Percentiles rank a stretch among this genome's conserved stretches.
Conservation (phyloP, 1,140 invertebrate genomes). For the Brachystomella parvula region DNA sequence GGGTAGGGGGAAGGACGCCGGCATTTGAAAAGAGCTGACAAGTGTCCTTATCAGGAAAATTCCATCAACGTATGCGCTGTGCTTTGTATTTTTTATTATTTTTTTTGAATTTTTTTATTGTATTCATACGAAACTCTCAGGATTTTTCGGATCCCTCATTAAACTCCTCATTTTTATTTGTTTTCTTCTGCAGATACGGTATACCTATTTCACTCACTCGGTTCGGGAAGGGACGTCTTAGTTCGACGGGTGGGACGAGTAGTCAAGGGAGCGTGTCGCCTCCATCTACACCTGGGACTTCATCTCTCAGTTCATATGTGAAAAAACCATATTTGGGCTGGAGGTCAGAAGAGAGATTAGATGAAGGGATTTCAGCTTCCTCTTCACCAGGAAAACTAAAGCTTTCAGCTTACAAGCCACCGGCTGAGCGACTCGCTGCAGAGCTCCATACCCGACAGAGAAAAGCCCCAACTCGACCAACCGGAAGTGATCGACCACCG, state of each 20-base stretch:
- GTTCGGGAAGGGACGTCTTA: constrained; percentile 31
- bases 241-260: constrained; percentile 18
- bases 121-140: too few species aligned
- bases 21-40: too few species aligned
- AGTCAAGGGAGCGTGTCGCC: constrained; percentile 50
- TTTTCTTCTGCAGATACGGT: constrained; percentile 30
- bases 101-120: too few species aligned
- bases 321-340: constrained; percentile 79
- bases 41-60: too few species aligned
- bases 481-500: constrained; percentile 25
- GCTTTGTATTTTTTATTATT: too few species aligned
- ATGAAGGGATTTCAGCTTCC: constrained; percentile 41
- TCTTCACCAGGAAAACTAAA: constrained; percentile 4
- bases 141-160: neutral
- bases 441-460: constrained; percentile 24
- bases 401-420: constrained; percentile 29
- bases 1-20: too few species aligned
- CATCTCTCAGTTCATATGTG: constrained; percentile 54
- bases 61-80: too few species aligned
- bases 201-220: constrained; percentile 33
- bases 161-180: constrained; percentile 4
- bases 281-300: constrained; percentile 43
- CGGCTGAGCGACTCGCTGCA: constrained; percentile 28
- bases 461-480: constrained; percentile 14
- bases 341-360: constrained; percentile 73